Base-by-base conservation (phyloP, 2,797 vertebrate genomes). In the Hypotaenidia okinawae region DNA sequence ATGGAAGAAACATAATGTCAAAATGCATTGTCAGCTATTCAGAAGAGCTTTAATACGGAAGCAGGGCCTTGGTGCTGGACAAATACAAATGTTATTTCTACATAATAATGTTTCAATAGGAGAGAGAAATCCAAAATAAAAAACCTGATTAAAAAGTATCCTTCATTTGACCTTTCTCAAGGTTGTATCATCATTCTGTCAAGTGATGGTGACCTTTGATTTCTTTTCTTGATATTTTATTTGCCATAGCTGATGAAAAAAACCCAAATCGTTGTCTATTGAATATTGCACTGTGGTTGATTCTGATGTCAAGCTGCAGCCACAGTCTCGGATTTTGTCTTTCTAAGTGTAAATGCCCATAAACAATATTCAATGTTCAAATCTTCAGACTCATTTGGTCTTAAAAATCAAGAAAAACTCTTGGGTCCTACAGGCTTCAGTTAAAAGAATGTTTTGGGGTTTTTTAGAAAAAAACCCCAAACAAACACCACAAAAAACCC, bases 201-300 rank as follows among this genome's bases (percentile, higher is more conserved):
- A 86, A 72, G 39, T 87, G 27, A 76, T 37, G 32, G 45, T 90
- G 63, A 90, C 76, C 66, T 96, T 97, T 95, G 88, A 95, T 95
- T 97, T 90, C 45, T 92, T 96, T 89, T 88, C 47, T 52, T 58
- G 57, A 75, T 81, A 51, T 76, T 95, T 94, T 93, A 93, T 94
- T 95, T 89, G 94, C 95, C 84, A 81, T 28, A n/a, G 52, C 8
- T 91, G 90, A 88, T 89, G 87, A 93, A 93, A 72, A 72, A 90
- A 95, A 94, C 97, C 95, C 73, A 37, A 37, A 37, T 94, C 7
- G 18, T 45, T 95, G 76, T 69, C 66, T 94, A 94, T 95, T 74
- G 92, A 92, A 89, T 93, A 93, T 87, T 81, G 45, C 33, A 81
- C 37, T 58, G 37, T 3, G 0, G 2, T 84, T 94, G 87, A 94